Base-by-base conservation (phyloP, 2,113 vertebrate species). In the Alces alces region DNA sequence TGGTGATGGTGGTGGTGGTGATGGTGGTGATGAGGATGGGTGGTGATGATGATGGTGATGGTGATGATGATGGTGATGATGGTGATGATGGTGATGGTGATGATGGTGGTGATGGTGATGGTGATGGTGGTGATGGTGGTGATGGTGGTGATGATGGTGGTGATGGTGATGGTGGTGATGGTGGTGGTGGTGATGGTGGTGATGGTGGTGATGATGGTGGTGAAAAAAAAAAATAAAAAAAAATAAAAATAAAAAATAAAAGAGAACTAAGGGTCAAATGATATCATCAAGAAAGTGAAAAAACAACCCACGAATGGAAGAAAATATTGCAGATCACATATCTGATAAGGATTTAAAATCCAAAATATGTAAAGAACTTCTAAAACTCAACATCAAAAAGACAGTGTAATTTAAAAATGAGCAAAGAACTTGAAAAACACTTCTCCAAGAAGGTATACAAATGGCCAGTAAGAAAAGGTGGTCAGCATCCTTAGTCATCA, bases 201-300 rank as follows among this genome's bases (percentile, higher is more conserved):
- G 57, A 0, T 58, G 10, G 0, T 58, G 3, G 1, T 58, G 57
- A 0, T 27, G 57, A 0, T 58, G 57, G 0, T 58, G 25, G 0
- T 58, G 25, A 10, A n/a, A n/a, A n/a, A n/a, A n/a, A n/a, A n/a
- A n/a, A n/a, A n/a, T n/a, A n/a, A n/a, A n/a, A n/a, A n/a, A n/a
- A n/a, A n/a, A n/a, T n/a, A n/a, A n/a, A n/a, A n/a, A n/a, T n/a
- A n/a, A n/a, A n/a, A n/a, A n/a, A n/a, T n/a, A n/a, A n/a, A n/a
- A n/a, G n/a, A n/a, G n/a, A n/a, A n/a, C 58, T 87, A 45, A 89
- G 15, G 39, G 15, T 91, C 57, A 97, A 85, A 96, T 76, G 78
- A 43, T 28, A 64, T 93, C 76, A 93, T 64, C 52, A 91, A 97
- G 79, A 96, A 95, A 93, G n/a, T 30, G 3, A 85, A 96, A 78